Evolutionary conservation across 2,797 vertebrate species (phyloP), one percentile per base, ranked within the genome.

Genomic region (Linurgus olivaceus): DNA sequence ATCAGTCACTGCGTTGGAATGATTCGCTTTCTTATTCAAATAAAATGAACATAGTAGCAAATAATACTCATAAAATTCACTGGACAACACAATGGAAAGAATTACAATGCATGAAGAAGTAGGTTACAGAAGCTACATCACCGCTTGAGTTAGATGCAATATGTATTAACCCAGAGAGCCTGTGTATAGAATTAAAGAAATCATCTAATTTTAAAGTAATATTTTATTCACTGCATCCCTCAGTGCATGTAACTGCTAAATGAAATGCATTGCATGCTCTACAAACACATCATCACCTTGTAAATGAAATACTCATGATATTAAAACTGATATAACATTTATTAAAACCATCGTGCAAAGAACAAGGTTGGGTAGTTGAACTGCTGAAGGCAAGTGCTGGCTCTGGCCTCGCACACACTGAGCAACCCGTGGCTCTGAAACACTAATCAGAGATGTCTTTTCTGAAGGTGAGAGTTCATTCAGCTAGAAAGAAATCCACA

Each of bases 191-290:
- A 97, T 92, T 96, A 95, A 95, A 94, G 95, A 94, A 96, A 95
- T 96, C 9, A 96, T 95, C 95, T 96, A 86, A 96, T 95, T 95
- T 95, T 94, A 94, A 95, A 96, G 79, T 88, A 94, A 86, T 95
- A 95, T 96, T 95, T 96, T 95, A 97, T 97, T 97, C 96, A 97
- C 26, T 81, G 92, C 82, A 96, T 96, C 94, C 93, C 97, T 95
- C 83, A 96, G 94, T 80, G 93, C 95, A 92, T 96, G 96, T 96
- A 97, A 95, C 86, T 48, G 91, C 97, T 96, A 96, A 97, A 97
- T 95, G 96, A 97, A 96, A 97, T 84, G 90, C 91, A 70, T 54
- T 59, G 92, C 91, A 61, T 94, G 91, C 90, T 94, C 94, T 93
- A 85, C 90, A 96, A 97, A 97, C 95, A 97, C 96, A 96, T 95